A percentile compares a stretch with the other conserved stretches of the same genome.
Evolutionary conservation across 1,140 invertebrate genomes (phyloP).

Genomic region (Ceratosolen solmsi): DNA sequence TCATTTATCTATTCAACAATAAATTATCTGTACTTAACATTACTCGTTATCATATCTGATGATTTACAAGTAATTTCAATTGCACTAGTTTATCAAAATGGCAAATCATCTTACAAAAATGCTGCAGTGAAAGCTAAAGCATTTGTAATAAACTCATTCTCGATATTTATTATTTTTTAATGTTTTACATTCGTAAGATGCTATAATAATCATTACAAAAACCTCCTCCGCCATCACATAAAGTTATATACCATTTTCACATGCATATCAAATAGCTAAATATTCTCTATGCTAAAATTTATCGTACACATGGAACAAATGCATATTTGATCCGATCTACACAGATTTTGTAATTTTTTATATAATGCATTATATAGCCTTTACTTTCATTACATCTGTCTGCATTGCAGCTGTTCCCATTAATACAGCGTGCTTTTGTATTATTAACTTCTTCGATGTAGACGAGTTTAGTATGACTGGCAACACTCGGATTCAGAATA

Average conservation of each 20-base stretch:
- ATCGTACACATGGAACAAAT: neutral
- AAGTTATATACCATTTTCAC: neutral
- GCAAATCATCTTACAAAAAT: neutral
- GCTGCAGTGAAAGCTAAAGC: neutral
- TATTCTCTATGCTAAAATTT: neutral
- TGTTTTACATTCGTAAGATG: neutral
- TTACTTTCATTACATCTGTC: neutral
- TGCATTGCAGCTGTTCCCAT: too few species aligned
- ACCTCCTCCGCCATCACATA: neutral
- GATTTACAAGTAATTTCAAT: constrained; percentile 15
- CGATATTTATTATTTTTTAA: constrained; percentile 1
- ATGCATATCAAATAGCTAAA: neutral
- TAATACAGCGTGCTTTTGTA: too few species aligned
- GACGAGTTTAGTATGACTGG: too few species aligned
- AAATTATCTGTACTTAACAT: constrained; percentile 22
- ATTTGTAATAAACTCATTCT: neutral
- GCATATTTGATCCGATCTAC: neutral
- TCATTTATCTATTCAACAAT: constrained; percentile 39
- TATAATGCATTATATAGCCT: neutral
- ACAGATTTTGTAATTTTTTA: neutral
- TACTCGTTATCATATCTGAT: constrained; percentile 28
- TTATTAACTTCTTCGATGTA: too few species aligned
- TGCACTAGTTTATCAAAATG: neutral
- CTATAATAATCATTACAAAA: neutral
- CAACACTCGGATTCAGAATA: too few species aligned